Evolutionary conservation across 2,113 vertebrate species (phyloP).

Genomic region (Ictalurus furcatus): DNA sequence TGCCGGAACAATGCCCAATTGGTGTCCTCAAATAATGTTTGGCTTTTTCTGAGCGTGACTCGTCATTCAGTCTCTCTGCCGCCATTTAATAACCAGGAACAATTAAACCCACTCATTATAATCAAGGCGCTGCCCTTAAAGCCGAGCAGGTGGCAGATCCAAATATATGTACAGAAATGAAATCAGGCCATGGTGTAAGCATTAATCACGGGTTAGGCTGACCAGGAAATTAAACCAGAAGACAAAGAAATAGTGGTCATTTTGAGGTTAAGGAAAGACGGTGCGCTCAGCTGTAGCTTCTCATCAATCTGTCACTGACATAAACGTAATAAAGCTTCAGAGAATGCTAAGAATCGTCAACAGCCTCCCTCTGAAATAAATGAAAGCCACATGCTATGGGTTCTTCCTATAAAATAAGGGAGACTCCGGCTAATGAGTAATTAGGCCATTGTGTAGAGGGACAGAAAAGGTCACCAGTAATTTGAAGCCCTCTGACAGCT

Average conservation of each 20-base stretch:
- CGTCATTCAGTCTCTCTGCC: constrained; percentile 1
- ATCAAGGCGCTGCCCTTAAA: constrained; percentile 48
- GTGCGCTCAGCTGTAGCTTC: constrained; percentile 41
- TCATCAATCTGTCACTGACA: constrained; percentile 62
- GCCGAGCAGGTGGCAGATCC: constrained; percentile 10
- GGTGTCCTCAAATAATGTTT: constrained; percentile 24
- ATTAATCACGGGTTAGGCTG: constrained; percentile 54
- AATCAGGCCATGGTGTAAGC: constrained; percentile 42
- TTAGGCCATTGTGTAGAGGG: constrained; percentile 63
- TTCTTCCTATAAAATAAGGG: constrained; percentile 56
- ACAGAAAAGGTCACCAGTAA: constrained; percentile 65
- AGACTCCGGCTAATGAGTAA: constrained; percentile 64
- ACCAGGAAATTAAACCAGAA: constrained; percentile 59
- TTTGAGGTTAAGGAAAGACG: constrained; percentile 42
- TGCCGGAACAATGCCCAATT: constrained; percentile 39
- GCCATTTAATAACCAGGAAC: constrained; percentile 34
- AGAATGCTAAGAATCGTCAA: constrained; percentile 50
- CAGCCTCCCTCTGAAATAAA: constrained; percentile 53
- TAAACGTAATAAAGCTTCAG: constrained; percentile 57
- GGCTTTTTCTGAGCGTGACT: background rate
- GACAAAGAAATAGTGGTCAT: constrained; percentile 47
- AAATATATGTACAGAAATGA: constrained; percentile 36
- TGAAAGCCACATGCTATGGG: constrained; percentile 52
- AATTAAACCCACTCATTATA: constrained; percentile 50
- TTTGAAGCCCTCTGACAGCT: constrained; percentile 68